Evolutionary conservation across 2,113 vertebrate genomes (phyloP).

Genomic region (Crocuta crocuta): DNA sequence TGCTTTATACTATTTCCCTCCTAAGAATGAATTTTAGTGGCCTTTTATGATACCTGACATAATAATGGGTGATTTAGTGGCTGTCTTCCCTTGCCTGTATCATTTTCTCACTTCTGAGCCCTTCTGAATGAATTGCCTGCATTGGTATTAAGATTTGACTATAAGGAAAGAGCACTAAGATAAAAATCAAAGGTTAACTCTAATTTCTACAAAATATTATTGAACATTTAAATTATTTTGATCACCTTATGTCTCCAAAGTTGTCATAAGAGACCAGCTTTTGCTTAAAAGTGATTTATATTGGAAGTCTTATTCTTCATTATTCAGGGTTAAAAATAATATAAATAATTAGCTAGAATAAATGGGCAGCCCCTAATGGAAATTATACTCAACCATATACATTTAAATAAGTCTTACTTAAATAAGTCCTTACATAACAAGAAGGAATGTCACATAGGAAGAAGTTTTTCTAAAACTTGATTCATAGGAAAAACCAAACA

Average conservation of each 20-base stretch:
- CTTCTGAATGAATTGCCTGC: not conserved
- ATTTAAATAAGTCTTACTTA: not conserved
- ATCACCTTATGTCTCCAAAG: not conserved
- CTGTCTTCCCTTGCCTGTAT: not conserved
- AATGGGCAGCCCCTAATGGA: not conserved
- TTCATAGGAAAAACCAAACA: not conserved
- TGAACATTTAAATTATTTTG: not conserved
- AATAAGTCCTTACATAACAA: not conserved
- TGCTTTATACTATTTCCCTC: not conserved
- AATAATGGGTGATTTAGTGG: not conserved
- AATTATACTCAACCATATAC: not conserved
- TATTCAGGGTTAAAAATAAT: not conserved
- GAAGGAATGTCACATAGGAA: too few relatives aligned
- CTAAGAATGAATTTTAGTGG: not conserved
- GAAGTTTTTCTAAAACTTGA: constrained; percentile 49
- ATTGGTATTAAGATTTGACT: not conserved
- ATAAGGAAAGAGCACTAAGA: not conserved
- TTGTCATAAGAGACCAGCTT: not conserved
- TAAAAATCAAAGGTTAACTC: not conserved
- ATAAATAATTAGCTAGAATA: not conserved
- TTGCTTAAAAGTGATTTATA: not conserved
- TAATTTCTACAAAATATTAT: not conserved
- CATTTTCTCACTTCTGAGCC: not conserved
- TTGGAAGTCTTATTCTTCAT: not conserved
- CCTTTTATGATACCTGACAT: not conserved